phyloP scores from a whole-genome alignment of 2,113 vertebrate species.

The Cynopterus brachyotis region DNA sequence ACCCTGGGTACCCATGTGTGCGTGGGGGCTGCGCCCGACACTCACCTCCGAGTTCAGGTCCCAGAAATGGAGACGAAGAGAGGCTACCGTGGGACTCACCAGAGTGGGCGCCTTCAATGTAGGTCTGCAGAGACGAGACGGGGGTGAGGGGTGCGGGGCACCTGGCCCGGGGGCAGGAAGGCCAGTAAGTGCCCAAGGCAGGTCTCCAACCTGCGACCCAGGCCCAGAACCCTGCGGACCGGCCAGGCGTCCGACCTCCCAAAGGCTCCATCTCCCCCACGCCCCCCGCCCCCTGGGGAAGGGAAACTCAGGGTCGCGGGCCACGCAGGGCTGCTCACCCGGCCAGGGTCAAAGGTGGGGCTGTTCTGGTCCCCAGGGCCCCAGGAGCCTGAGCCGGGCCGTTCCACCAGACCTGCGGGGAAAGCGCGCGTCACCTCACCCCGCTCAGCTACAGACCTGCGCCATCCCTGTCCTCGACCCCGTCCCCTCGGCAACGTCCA shows the following conservation, averaged over 20 bases:
- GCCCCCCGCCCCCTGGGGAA: background rate
- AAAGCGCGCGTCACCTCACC: background rate
- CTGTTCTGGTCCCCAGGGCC: constrained; percentile 93
- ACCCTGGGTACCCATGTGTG: background rate
- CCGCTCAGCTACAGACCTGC: too few relatives aligned
- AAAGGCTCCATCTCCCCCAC: background rate
- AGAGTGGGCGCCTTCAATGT: constrained; percentile 92
- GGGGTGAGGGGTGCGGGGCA: background rate
- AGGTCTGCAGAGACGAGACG: constrained; percentile 83
- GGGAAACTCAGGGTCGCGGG: background rate
- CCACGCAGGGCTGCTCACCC: constrained; percentile 87
- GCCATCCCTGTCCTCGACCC: accelerated
- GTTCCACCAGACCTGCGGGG: constrained; percentile 91
- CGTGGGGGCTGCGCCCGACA: background rate
- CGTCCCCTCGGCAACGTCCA: too few relatives aligned
- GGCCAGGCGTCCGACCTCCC: background rate
- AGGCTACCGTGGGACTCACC: constrained; percentile 85
- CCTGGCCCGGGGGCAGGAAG: background rate
- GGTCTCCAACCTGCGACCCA: accelerated
- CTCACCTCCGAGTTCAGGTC: constrained; percentile 93
- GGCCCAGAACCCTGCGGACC: background rate
- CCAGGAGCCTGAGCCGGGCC: constrained; percentile 94
- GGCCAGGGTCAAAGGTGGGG: constrained; percentile 93
- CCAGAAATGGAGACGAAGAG: constrained; percentile 92
- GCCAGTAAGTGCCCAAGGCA: accelerated